Evolutionary conservation across 2,797 vertebrate genomes (phyloP), one percentile per base, ranked within the genome.

Genomic region (Pristis pectinata): DNA sequence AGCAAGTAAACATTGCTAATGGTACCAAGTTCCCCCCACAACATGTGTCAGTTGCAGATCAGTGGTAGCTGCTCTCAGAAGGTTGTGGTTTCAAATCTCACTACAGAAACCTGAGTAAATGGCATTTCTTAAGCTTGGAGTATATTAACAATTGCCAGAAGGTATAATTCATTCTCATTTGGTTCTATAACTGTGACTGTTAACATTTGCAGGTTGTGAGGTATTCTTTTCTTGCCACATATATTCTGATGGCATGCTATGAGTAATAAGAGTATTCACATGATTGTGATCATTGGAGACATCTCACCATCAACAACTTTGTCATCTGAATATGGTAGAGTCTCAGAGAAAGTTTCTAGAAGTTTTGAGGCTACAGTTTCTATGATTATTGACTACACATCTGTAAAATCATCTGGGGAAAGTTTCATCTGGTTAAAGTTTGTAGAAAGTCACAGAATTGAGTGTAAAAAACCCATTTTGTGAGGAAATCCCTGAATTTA

Each of bases 351-450:
- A 87, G 83, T 59, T 13, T 87, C 83, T 87, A 17, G 83, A 87
- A 83, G 56, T 61, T 87, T 87, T 61, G 83, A 87, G 83, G 56
- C 56, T 87, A 53, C 22, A 87, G 30, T 87, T 87, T 87, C 83
- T 53, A n/a, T 61, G 83, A 87, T 53, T 87, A 30, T 15, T 5
- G 10, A 34, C 30, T 77, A 1, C 5, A 17, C 13, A 13, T 3
- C 13, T 7, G 27, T 87, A 87, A 61, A 87, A 53, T 87, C 83
- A 87, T 15, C 4, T 1, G n/a, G 34, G 8, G 80, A 49, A 49
- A 5, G 24, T 53, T 49, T 83, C 44, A 5, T 59, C 30, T 13
- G n/a, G 34, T 87, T n/a, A 3, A 30, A n/a, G 53, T 56, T 61
- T 61, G 30, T n/a, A 34, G 1, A 30, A 56, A 17, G 80, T 53